These are phyloP conservation scores for Barbus barbus DNA, from an alignment of 2,113 vertebrate species.

Conservation along the genomic window DNA sequence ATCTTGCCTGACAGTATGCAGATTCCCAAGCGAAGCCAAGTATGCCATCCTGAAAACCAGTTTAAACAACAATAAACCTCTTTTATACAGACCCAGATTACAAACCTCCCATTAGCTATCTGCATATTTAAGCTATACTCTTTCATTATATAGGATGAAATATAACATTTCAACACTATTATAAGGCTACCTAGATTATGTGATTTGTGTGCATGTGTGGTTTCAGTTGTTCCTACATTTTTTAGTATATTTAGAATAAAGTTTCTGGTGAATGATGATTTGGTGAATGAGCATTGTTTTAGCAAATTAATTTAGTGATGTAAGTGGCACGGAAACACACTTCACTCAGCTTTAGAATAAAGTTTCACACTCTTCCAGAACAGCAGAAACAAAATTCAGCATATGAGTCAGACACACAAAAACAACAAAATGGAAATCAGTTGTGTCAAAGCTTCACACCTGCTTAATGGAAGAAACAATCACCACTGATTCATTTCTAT, in stretches of 20 bases:
- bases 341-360: neutral
- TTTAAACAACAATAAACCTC: neutral
- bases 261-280: too few relatives aligned
- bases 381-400: neutral
- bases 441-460: neutral
- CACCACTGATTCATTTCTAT: slow-evolving; percentile 20
- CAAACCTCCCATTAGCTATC: too few relatives aligned
- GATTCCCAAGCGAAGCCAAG: too few relatives aligned
- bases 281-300: neutral
- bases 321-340: neutral
- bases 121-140: too few relatives aligned
- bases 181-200: neutral
- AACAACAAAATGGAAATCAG: neutral
- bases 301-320: neutral
- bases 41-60: neutral
- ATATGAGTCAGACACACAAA: neutral
- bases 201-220: neutral
- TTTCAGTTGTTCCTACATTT: neutral
- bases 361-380: neutral
- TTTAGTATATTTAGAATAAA: neutral
- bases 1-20: too few relatives aligned
- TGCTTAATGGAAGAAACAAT: neutral
- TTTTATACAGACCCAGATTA: neutral
- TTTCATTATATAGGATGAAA: too few relatives aligned
- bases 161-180: neutral